Conservation (phyloP, 1,140 invertebrate genomes). For the Caligus rogercresseyi region DNA sequence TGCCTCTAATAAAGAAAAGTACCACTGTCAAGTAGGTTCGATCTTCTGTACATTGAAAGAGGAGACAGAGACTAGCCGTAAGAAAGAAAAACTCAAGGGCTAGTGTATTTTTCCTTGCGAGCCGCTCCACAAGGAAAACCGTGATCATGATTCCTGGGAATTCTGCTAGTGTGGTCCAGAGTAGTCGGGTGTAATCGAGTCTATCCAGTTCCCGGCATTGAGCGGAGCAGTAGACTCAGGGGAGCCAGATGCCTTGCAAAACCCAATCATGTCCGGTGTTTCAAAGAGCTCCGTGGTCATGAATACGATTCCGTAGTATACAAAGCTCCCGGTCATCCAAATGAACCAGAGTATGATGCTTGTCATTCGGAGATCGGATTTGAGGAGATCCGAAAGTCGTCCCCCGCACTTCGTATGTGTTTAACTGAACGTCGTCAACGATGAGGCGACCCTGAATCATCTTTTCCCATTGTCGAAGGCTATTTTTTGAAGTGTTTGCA, state of each 20-base stretch:
- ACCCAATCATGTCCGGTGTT: constrained; percentile 24
- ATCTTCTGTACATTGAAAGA: constrained; percentile 25
- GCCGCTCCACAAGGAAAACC: constrained; percentile 70
- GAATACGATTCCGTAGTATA: constrained; percentile 84
- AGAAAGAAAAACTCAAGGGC: constrained; percentile 58
- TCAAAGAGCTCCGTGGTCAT: constrained; percentile 89
- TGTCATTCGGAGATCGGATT: constrained; percentile 56
- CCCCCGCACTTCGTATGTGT: constrained; percentile 34
- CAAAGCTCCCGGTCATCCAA: constrained; percentile 87
- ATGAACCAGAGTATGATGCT: constrained; percentile 81
- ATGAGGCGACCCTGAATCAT: constrained; percentile 72
- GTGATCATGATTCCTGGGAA: constrained; percentile 79
- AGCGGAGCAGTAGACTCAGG: constrained; percentile 11
- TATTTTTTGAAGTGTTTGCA: constrained; percentile 60
- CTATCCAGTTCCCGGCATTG: constrained; percentile 2
- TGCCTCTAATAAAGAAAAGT: constrained; percentile 69
- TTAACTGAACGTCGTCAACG: constrained; percentile 42
- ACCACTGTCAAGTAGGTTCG: constrained; percentile 59
- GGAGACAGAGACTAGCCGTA: constrained; percentile 7
- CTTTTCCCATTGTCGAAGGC: constrained; percentile 72
- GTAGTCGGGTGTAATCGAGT: constrained; percentile 69
- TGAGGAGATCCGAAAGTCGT: constrained; percentile 53
- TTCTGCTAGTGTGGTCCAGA: constrained; percentile 87
- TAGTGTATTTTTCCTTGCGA: constrained; percentile 82
- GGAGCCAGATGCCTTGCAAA: background rate